Evolutionary conservation across 2,888 invertebrate genomes (phyloP), one percentile per base, ranked within the genome.

Genomic region (Antitype chi): DNA sequence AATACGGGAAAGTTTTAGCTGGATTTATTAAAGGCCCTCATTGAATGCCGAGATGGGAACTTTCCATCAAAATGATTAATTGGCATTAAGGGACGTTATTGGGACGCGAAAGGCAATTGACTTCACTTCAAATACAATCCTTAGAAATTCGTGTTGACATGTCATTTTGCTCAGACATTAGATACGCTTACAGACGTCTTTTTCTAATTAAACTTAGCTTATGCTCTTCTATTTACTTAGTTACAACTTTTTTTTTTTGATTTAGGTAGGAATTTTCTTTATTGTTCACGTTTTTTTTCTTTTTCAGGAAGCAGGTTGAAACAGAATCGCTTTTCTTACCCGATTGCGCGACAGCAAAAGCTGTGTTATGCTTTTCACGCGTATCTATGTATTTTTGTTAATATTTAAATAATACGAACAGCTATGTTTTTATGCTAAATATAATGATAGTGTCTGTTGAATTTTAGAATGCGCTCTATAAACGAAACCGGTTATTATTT

Each of bases 11-110:
- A 84, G 66, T 85, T 88, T 38, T 76, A 67, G 71, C 70, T 59
- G 75, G 73, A 75, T 78, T 69, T 71, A 77, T 72, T 77, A 85
- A 83, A 73, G 73, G 64, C 64, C 32, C 62, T 80, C 52, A 70
- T 74, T 84, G 47, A 82, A 80, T 78, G 59, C 47, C 53, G 68
- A 74, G 75, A 81, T 72, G 66, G 47, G 43, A 76, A 78, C 70
- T 81, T 81, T 72, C 70, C 55, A 76, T 76, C 67, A 73, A 79
- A 81, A 73, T 86, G 77, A 85, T 70, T 77, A 80, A 85, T 76
- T 85, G 70, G 79, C 59, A 59, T 64, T 74, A 70, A 73, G 67
- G 60, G 75, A 67, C 60, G 76, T 57, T 68, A 59, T 76, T 77
- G 57, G 63, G 63, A 74, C 62, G 74, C 62, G 74, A 76, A 74